Percentiles rank a stretch among this genome's conserved stretches.
phyloP scores from a whole-genome alignment of 2,797 vertebrate species.

The Hapalemur alaotrensis region DNA sequence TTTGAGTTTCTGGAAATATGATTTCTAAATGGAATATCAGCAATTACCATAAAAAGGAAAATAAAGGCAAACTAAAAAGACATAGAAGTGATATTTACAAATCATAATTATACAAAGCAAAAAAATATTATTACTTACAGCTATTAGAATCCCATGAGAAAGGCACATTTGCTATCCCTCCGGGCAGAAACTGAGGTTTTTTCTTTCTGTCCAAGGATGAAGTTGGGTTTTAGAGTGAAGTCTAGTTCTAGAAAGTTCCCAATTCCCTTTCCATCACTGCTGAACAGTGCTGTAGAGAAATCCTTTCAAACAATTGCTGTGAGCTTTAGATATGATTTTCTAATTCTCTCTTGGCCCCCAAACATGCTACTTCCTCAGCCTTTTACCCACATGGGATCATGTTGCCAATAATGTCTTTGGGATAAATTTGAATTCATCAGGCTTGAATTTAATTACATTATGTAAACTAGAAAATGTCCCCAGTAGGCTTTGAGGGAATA shows the following conservation, averaged over 20 bases:
- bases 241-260: slow-evolving; percentile 35
- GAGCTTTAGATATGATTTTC: slow-evolving; percentile 75
- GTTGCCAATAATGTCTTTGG: slow-evolving; percentile 80
- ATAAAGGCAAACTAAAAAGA: background rate
- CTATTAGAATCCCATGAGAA: background rate
- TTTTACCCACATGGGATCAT: slow-evolving; percentile 80
- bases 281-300: slow-evolving; percentile 7
- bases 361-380: slow-evolving; percentile 68
- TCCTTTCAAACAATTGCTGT: slow-evolving; percentile 62
- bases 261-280: background rate
- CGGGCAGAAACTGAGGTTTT: background rate
- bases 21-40: slow-evolving; percentile 17
- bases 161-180: background rate
- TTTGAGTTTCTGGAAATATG: slow-evolving; percentile 27
- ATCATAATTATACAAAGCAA: background rate
- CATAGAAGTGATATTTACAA: background rate
- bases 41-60: slow-evolving; percentile 15
- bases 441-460: slow-evolving; percentile 86
- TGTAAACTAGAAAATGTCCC: slow-evolving; percentile 83
- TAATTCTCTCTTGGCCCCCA: slow-evolving; percentile 70
- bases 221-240: background rate
- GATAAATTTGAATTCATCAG: slow-evolving; percentile 81
- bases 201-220: background rate
- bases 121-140: background rate
- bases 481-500: slow-evolving; percentile 71